Conservation (phyloP, 2,888 invertebrate genomes). For the Bruchidius siliquastri region DNA sequence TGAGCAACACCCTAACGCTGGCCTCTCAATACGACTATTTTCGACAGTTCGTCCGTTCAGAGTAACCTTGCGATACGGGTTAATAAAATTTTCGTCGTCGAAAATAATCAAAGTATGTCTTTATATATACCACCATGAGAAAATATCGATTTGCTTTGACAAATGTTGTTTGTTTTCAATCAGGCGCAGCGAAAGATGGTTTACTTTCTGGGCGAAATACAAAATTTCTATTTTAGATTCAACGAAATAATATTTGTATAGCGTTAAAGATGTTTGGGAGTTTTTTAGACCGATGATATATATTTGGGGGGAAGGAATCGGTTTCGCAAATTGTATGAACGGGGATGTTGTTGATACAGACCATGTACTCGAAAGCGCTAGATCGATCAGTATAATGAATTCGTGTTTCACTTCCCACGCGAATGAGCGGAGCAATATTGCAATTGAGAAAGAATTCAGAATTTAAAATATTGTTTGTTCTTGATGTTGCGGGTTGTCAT, state of each 20-base stretch:
- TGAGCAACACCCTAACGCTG: not conserved
- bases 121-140: slow-evolving; percentile 15
- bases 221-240: slow-evolving; percentile 16
- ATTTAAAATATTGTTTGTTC: too few species aligned
- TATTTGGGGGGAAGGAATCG: not conserved
- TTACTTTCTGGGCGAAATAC: slow-evolving; percentile 17
- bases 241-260: slow-evolving; percentile 21
- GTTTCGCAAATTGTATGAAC: not conserved
- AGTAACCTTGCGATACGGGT: not conserved
- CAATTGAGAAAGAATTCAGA: too few species aligned
- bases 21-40: not conserved
- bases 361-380: not conserved
- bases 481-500: too few species aligned
- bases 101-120: slow-evolving; percentile 7
- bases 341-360: not conserved
- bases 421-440: too few species aligned
- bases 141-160: slow-evolving; percentile 25
- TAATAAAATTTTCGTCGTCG: slow-evolving; percentile 4
- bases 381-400: too few species aligned
- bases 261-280: not conserved
- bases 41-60: not conserved
- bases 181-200: slow-evolving; percentile 10
- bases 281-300: not conserved
- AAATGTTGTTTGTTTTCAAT: slow-evolving; percentile 25
- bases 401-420: too few species aligned